Percentiles rank a stretch among this genome's conserved stretches.
These are phyloP conservation scores for Sinocyclocheilus anshuiensis DNA, from an alignment of 2,113 vertebrate genomes.

Conservation along the genomic window DNA sequence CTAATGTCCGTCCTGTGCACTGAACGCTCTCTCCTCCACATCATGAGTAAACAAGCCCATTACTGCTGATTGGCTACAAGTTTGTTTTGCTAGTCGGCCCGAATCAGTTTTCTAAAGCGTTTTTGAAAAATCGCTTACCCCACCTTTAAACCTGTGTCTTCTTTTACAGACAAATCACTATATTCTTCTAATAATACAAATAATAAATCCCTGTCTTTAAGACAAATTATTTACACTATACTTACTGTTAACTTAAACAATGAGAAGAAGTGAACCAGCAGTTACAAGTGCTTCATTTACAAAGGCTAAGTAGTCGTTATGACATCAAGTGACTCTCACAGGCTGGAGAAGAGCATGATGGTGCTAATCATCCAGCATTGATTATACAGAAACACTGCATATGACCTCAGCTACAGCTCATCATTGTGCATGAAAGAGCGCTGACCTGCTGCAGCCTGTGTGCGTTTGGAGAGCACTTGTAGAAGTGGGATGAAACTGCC, in stretches of 20 bases:
- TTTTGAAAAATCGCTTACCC: too few species aligned
- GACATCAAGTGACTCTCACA: constrained; percentile 40
- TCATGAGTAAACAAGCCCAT: too few species aligned
- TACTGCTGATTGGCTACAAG: too few species aligned
- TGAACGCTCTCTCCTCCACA: too few species aligned
- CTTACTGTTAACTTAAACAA: neutral
- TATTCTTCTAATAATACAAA: neutral
- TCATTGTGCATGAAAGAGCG: constrained; percentile 25
- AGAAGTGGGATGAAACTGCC: constrained; percentile 13
- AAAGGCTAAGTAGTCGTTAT: constrained; percentile 29
- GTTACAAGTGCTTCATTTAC: constrained; percentile 16
- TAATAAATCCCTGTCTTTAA: neutral
- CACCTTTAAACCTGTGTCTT: too few species aligned
- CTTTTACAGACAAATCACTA: neutral
- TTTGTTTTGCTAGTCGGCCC: too few species aligned
- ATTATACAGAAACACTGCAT: constrained; percentile 37
- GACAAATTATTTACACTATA: neutral
- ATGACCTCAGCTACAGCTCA: constrained; percentile 23
- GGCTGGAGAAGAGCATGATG: constrained; percentile 36
- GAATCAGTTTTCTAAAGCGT: too few species aligned
- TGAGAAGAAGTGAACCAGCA: constrained; percentile 6
- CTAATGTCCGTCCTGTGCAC: too few species aligned
- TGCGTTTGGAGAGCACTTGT: constrained; percentile 34
- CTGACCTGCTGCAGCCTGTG: neutral
- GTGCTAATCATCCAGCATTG: constrained; percentile 35